These are phyloP conservation scores for Upupa epops DNA, from an alignment of 2,113 vertebrate genomes.

Conservation along the genomic window DNA sequence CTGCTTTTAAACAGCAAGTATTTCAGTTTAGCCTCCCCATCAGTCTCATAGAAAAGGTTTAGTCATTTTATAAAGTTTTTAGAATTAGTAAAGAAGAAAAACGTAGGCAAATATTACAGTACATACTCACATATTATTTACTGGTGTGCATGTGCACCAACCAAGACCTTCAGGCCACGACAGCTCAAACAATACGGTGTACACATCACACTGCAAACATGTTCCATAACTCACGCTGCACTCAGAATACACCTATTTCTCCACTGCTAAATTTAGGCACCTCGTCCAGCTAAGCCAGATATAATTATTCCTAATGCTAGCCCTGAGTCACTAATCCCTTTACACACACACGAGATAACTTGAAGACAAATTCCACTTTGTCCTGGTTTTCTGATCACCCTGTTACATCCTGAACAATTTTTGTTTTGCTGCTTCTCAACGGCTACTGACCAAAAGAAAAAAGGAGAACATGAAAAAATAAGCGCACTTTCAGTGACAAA, in stretches of 20 bases:
- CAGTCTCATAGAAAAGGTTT: neutral
- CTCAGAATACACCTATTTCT: neutral
- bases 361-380: conserved; percentile 31
- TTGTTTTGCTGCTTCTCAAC: neutral
- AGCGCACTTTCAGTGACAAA: neutral
- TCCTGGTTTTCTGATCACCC: neutral
- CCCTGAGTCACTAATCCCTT: conserved; percentile 32
- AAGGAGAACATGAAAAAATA: neutral
- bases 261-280: conserved; percentile 13
- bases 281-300: conserved; percentile 5
- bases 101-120: neutral
- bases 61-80: neutral
- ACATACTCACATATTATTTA: neutral
- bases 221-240: neutral
- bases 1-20: neutral
- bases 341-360: neutral
- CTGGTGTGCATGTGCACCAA: neutral
- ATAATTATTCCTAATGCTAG: conserved; percentile 22
- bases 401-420: neutral
- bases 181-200: neutral
- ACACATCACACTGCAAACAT: neutral
- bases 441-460: neutral
- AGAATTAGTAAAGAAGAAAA: neutral
- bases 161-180: neutral
- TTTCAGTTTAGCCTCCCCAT: neutral